Conservation (phyloP, 2,797 vertebrate species). For the Scleropages formosus region DNA sequence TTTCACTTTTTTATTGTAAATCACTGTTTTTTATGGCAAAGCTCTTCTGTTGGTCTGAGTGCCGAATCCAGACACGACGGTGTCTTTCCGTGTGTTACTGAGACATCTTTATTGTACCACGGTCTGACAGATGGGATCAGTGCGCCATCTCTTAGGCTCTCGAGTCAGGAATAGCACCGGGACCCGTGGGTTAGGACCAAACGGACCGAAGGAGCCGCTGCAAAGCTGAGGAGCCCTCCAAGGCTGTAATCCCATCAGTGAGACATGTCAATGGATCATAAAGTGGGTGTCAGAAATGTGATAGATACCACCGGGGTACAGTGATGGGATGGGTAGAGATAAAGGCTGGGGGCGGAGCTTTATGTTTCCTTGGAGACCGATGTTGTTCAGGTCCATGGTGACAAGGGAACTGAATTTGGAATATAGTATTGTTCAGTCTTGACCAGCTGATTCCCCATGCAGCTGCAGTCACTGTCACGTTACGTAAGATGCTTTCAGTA, state of each 20-base stretch:
- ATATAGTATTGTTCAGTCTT: neutral
- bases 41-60: neutral
- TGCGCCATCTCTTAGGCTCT: neutral
- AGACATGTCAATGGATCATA: conserved; percentile 6
- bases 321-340: neutral
- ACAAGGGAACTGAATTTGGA: neutral
- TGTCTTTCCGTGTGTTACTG: neutral
- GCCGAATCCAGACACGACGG: neutral
- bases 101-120: conserved; percentile 2
- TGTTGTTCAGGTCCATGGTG: neutral
- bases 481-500: neutral
- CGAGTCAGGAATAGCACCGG: neutral
- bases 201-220: neutral
- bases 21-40: neutral
- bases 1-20: too few relatives aligned
- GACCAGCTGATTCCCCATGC: neutral
- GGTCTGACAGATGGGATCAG: conserved; percentile 6
- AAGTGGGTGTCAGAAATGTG: conserved; percentile 6
- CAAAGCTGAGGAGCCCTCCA: neutral
- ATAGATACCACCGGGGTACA: conserved; percentile 8
- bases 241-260: conserved; percentile 14
- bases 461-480: neutral
- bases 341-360: neutral
- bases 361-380: conserved; percentile 17
- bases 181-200: neutral